Base-by-base conservation (phyloP, 2,888 invertebrate species). In the Emmelina monodactyla region DNA sequence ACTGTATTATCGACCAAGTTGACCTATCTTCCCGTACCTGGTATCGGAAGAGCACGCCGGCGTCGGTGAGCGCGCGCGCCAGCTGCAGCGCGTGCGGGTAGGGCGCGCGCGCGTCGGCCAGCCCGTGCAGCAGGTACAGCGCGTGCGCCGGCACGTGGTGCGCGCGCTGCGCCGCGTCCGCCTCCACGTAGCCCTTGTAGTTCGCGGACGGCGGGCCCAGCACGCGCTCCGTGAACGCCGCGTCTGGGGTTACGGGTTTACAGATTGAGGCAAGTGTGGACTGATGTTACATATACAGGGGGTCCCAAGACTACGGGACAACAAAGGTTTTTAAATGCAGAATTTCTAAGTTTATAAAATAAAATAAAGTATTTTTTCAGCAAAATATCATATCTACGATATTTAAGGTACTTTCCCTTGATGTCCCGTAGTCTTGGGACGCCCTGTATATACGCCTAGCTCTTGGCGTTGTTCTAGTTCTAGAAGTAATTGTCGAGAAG, bases 221-320 rank as follows among this genome's bases (percentile, higher is more conserved):
- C 51, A 95, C 89, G 41, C 95, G 86, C 80, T 97, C 97, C 84
- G 97, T 95, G 64, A 97, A 97, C 3, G 93, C 94, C 15, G 95
- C 94, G 75, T 97, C 96, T 97, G 64, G 11, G 60, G 50, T 40
- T 16, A 14, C 2, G 13, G 14, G 5, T 13, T n/a, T n/a, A n/a
- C n/a, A n/a, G n/a, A n/a, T n/a, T n/a, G n/a, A n/a, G n/a, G n/a
- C n/a, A n/a, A n/a, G n/a, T n/a, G n/a, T n/a, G n/a, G n/a, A n/a
- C n/a, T n/a, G n/a, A n/a, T n/a, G n/a, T n/a, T n/a, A n/a, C n/a
- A n/a, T n/a, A n/a, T n/a, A n/a, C n/a, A n/a, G n/a, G n/a, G n/a
- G n/a, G n/a, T n/a, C n/a, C n/a, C n/a, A n/a, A n/a, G n/a, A n/a
- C n/a, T n/a, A n/a, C n/a, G n/a, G n/a, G n/a, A n/a, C n/a, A n/a